phyloP scores from a whole-genome alignment of 37 sponge, comb jelly and placozoan genomes.

The Lycopodina hypogea region DNA sequence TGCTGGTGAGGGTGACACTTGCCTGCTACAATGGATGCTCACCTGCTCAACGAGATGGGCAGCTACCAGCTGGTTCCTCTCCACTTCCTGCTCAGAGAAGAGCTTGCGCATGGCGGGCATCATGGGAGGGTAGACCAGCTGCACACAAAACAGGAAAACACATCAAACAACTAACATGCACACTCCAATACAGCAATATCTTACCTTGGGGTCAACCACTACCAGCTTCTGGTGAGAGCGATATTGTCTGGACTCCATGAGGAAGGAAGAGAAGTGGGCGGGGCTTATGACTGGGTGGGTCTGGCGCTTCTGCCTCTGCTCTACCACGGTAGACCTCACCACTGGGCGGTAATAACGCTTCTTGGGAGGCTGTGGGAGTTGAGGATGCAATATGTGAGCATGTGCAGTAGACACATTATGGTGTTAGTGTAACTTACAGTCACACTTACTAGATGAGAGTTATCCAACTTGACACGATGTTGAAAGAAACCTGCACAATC shows the following conservation, averaged over 20 bases:
- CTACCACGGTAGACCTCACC: conserved; percentile 41
- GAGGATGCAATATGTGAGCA: too few species aligned
- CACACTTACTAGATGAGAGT: too few species aligned
- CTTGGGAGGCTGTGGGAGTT: conserved; percentile 57
- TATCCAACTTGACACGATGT: too few species aligned
- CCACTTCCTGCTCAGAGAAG: conserved; percentile 54
- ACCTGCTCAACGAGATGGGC: conserved; percentile 55
- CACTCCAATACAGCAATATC: not conserved
- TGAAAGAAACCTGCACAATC: too few species aligned
- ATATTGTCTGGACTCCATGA: conserved; percentile 33
- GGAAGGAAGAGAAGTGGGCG: conserved; percentile 36
- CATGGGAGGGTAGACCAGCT: conserved; percentile 41
- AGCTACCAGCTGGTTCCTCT: conserved; percentile 29
- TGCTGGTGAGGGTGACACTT: too few species aligned
- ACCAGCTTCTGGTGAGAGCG: conserved; percentile 15
- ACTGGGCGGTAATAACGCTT: conserved; percentile 43
- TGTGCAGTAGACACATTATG: not conserved
- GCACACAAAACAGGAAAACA: not conserved
- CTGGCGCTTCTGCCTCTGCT: conserved; percentile 27
- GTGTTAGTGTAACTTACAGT: too few species aligned
- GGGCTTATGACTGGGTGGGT: not conserved
- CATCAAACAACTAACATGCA: not conserved
- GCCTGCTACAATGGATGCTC: not conserved
- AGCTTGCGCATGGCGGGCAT: conserved; percentile 26
- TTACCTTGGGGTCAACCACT: conserved; percentile 46